Evolutionary conservation across 2,113 vertebrate species (phyloP).

Genomic region (Catagonus wagneri): DNA sequence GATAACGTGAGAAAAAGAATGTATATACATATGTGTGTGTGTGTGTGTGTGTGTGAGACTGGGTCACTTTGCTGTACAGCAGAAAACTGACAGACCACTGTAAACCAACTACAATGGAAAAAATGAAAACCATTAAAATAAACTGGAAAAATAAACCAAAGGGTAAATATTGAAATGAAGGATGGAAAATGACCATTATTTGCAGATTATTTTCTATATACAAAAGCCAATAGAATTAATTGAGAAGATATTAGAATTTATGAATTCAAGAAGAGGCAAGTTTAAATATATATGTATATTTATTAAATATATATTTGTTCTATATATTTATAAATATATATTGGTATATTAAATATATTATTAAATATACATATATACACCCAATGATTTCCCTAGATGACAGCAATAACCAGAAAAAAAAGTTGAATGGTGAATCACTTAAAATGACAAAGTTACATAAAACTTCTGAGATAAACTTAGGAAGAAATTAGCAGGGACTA

Average conservation of each 20-base stretch:
- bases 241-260: neutral
- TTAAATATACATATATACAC: neutral
- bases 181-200: conserved; percentile 19
- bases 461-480: neutral
- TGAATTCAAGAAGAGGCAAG: neutral
- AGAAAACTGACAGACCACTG: too few relatives aligned
- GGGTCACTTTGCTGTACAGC: too few relatives aligned
- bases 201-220: neutral
- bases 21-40: too few relatives aligned
- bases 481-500: neutral
- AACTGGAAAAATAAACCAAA: conserved; percentile 32
- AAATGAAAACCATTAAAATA: neutral
- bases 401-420: conserved; percentile 26
- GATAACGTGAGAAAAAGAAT: too few relatives aligned
- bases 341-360: neutral
- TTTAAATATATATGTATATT: neutral
- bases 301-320: neutral
- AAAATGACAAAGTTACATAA: conserved; percentile 20
- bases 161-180: neutral
- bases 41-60: too few relatives aligned
- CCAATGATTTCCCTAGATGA: neutral
- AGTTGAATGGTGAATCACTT: neutral
- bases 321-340: neutral
- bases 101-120: too few relatives aligned
- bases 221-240: conserved; percentile 24